These are phyloP conservation scores for Peromyscus attwateri DNA, from an alignment of 2,797 vertebrate genomes.

Conservation along the genomic window DNA sequence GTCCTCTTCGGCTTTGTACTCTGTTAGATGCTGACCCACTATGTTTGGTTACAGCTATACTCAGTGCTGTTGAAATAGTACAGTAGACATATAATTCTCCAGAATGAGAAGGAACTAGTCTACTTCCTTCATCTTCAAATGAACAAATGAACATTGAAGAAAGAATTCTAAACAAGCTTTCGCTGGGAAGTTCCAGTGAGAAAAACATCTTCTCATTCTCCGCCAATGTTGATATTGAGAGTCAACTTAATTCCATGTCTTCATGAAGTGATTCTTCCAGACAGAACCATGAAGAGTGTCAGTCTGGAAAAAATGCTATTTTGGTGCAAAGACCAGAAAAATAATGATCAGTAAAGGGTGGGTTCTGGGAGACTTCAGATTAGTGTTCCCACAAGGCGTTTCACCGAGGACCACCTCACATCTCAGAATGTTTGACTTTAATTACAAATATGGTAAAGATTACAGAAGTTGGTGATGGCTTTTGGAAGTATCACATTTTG, in stretches of 20 bases:
- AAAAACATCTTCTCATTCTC: not conserved
- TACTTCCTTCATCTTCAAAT: not conserved
- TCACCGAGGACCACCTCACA: not conserved
- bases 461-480: not conserved
- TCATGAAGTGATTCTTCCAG: conserved; percentile 1
- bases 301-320: not conserved
- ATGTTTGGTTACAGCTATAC: not conserved
- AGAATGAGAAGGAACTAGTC: not conserved
- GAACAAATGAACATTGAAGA: conserved; percentile 5
- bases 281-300: not conserved
- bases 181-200: not conserved
- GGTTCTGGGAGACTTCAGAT: not conserved
- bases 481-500: conserved; percentile 28
- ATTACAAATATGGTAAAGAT: conserved; percentile 43
- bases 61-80: conserved; percentile 1
- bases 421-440: conserved; percentile 43
- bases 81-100: not conserved
- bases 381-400: not conserved
- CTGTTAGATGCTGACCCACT: not conserved
- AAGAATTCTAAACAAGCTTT: conserved; percentile 25
- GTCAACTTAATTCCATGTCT: not conserved
- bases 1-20: not conserved
- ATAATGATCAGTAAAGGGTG: not conserved
- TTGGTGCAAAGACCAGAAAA: conserved; percentile 32
- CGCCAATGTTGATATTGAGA: conserved; percentile 21